A percentile compares a stretch with the other conserved stretches of the same genome.
phyloP scores from a whole-genome alignment of 2,888 invertebrate species.

The Tridacna gigas region DNA sequence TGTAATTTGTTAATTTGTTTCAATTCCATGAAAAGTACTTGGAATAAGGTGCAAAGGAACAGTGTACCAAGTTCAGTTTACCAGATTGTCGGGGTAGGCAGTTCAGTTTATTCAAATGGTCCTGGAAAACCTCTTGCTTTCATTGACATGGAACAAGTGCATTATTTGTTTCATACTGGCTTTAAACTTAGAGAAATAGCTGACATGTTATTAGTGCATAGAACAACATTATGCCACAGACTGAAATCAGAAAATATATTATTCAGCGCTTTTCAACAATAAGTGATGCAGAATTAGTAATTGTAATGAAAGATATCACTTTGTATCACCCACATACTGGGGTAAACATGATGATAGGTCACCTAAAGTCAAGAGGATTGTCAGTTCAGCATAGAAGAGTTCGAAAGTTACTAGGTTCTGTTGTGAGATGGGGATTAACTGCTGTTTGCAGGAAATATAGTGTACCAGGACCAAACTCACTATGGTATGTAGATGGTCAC shows the following conservation, averaged over 20 bases:
- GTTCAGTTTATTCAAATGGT: not conserved
- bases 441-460: not conserved
- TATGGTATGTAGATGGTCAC: not conserved
- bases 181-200: not conserved
- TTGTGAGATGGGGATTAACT: not conserved
- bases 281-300: not conserved
- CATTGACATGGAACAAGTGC: not conserved
- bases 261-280: not conserved
- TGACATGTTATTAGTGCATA: not conserved
- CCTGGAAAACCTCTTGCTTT: not conserved
- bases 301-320: not conserved
- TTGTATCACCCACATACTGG: not conserved
- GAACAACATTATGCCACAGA: not conserved
- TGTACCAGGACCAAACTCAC: not conserved
- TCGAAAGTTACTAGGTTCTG: not conserved
- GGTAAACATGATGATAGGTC: not conserved
- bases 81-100: not conserved
- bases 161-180: not conserved
- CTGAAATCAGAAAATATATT: not conserved
- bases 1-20: conserved; percentile 6
- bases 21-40: conserved; percentile 3
- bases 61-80: not conserved
- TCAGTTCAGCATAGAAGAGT: not conserved
- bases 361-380: not conserved
- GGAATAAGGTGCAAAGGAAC: conserved; percentile 2